Conservation (phyloP, 2,797 vertebrate species). For the Chelmon rostratus region DNA sequence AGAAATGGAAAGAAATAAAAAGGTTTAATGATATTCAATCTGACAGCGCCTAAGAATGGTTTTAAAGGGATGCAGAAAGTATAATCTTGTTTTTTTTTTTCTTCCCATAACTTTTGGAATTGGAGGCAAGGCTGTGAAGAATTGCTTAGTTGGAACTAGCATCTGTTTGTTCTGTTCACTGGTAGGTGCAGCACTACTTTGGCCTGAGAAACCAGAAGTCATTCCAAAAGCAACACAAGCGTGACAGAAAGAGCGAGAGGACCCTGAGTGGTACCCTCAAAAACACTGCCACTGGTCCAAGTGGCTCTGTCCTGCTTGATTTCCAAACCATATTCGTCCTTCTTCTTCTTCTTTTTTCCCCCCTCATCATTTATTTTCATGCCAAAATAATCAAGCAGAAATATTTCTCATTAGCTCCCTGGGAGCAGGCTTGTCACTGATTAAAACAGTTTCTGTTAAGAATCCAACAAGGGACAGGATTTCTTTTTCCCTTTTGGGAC, state of each 20-base stretch:
- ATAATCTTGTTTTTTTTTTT: slow-evolving; percentile 50
- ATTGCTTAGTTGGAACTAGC: slow-evolving; percentile 60
- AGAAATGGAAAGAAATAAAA: slow-evolving; percentile 76
- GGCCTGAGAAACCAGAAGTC: slow-evolving; percentile 53
- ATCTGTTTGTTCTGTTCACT: slow-evolving; percentile 57
- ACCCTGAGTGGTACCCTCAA: slow-evolving; percentile 29
- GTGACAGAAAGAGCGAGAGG: slow-evolving; percentile 48
- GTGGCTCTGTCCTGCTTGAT: slow-evolving; percentile 34
- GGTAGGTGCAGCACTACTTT: slow-evolving; percentile 55
- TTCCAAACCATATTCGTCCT: slow-evolving; percentile 41
- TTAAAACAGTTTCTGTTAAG: slow-evolving; percentile 81
- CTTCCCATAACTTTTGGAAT: slow-evolving; percentile 59
- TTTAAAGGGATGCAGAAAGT: slow-evolving; percentile 61
- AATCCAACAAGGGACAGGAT: slow-evolving; percentile 75
- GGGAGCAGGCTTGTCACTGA: slow-evolving; percentile 80
- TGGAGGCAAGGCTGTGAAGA: slow-evolving; percentile 51
- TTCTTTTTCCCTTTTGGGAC: slow-evolving; percentile 69
- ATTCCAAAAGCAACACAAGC: slow-evolving; percentile 62
- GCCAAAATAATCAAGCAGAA: slow-evolving; percentile 82
- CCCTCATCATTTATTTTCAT: slow-evolving; percentile 65
- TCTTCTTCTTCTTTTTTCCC: slow-evolving; percentile 33
- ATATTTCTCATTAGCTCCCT: slow-evolving; percentile 75
- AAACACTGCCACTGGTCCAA: slow-evolving; percentile 49
- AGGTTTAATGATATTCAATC: slow-evolving; percentile 80
- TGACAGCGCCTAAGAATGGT: slow-evolving; percentile 57